These are phyloP conservation scores for Caenorhabditis latens DNA, from an alignment of 1,140 invertebrate species.

Conservation along the genomic window DNA sequence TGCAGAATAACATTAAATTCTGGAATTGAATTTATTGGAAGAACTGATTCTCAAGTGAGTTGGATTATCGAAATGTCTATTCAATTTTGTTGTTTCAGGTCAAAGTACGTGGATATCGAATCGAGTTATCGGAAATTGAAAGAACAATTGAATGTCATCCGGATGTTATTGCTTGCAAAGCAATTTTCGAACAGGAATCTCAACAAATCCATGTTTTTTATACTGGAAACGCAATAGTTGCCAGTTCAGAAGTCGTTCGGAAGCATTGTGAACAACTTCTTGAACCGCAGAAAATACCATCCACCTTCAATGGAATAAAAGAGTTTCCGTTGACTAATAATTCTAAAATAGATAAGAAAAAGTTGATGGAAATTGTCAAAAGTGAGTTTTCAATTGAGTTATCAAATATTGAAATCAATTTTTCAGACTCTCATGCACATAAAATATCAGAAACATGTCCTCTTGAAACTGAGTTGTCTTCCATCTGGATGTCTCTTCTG, in stretches of 20 bases:
- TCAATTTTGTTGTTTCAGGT: background rate
- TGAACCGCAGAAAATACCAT: constrained; percentile 61
- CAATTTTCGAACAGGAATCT: constrained; percentile 28
- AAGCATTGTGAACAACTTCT: constrained; percentile 52
- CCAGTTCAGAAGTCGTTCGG: background rate
- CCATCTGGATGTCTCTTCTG: background rate
- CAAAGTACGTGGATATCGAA: constrained; percentile 65
- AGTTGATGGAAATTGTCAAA: constrained; percentile 22
- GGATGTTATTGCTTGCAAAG: constrained; percentile 15
- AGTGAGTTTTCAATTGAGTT: background rate
- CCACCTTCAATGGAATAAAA: constrained; percentile 35
- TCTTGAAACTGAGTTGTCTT: background rate
- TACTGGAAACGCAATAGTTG: background rate
- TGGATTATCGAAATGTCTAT: background rate
- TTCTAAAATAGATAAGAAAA: constrained; percentile 57
- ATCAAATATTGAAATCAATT: constrained; percentile 42
- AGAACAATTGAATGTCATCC: background rate
- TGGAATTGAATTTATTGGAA: constrained; percentile 63
- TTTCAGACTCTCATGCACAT: constrained; percentile 24
- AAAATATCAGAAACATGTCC: background rate
- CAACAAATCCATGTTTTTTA: constrained; percentile 55
- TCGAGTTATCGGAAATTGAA: constrained; percentile 64
- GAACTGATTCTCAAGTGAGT: constrained; percentile 58
- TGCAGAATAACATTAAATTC: constrained; percentile 10
- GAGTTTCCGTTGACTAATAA: constrained; percentile 63